Evolutionary conservation across 1,140 invertebrate species (phyloP), one percentile per base, ranked within the genome.

Genomic region (Drosophila lacertosa): DNA sequence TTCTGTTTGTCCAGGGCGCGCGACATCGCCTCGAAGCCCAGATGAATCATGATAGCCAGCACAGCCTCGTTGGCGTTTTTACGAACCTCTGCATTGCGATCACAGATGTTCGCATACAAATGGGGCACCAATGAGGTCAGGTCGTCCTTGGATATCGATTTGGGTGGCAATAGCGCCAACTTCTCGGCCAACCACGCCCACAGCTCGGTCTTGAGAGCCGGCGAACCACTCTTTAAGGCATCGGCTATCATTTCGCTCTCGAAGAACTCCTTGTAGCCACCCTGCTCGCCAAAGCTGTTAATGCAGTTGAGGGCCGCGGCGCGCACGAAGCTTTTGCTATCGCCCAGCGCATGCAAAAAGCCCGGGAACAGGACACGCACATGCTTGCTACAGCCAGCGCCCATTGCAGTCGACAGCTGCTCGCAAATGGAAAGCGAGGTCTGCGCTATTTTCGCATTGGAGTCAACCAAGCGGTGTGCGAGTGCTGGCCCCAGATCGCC

Each of bases 31-130:
- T 98, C 96, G 79, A 96, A 98, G 4, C 97, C 97, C 1, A 97
- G 91, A 92, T 98, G 97, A 60, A 98, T 95, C 97, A 99, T 99
- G 70, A 98, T 95, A 5, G 97, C 97, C 20, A 98, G 91, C 16
- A 98, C 94, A 44, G 96, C 96, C 84, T 99, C 97, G 63, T 95
- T 95, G 11, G 97, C 96, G 86, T 96, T 97, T 90, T 97, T 98
- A 11, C 98, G 93, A 1, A 99, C 97, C 80, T 98, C 98, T 0
- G 94, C 95, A 91, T 96, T 97, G 37, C 98, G 94, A 93, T 99
- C 98, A 89, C 98, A 97, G 26, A 99, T 91, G 90, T 97, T 97
- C 33, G 93, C 93, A 91, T 95, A 97, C n/a, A 99, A 91, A 74
- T 94, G 92, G 0, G 96, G 95, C 45, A 98, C 92, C 91, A 97